Evolutionary conservation across 1,140 invertebrate genomes (phyloP), one percentile per base, ranked within the genome.

Genomic region (Coenobita brevimanus): DNA sequence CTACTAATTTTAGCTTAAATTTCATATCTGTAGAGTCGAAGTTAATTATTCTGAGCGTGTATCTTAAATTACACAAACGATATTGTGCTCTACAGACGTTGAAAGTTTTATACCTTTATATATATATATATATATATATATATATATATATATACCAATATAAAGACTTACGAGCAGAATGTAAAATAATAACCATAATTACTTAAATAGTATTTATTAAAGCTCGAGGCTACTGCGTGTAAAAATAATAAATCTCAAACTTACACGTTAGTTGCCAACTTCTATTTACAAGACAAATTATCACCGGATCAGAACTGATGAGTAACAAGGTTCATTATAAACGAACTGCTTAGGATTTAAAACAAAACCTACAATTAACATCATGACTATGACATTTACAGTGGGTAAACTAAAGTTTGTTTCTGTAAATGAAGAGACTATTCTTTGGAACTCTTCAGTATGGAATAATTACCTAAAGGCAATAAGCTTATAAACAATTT

Each of bases 201-300:
- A 82, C 79, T 88, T 88, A 82, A 82, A 82, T 88, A 82, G 71
- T 88, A 87, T 88, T 88, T 88, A 88, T 88, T 88, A 82, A 88
- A 82, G 86, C 86, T 82, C 71, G 36, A 76, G 67, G 60, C 64
- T 88, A 82, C 86, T 82, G 86, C 80, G 80, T 88, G 86, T 88
- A 88, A 88, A 88, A 88, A 88, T 88, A 88, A 82, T 88, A 82
- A 88, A 82, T 88, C 80, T 88, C 86, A 88, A 76, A 82, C 86
- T 88, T 88, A 88, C 79, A 78, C 86, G 86, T 88, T 88, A 88
- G 86, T 88, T 82, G 86, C 86, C 86, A 62, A 64, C 71, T 67
- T 75, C 71, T 88, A 88, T 88, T 46, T 88, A 88, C 86, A 88
- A 88, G 8, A 62, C 60, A 73, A 54, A 24, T 43, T 33, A 78